Evolutionary conservation across 2,797 vertebrate species (phyloP).

Genomic region (Halcyon leucocephala): DNA sequence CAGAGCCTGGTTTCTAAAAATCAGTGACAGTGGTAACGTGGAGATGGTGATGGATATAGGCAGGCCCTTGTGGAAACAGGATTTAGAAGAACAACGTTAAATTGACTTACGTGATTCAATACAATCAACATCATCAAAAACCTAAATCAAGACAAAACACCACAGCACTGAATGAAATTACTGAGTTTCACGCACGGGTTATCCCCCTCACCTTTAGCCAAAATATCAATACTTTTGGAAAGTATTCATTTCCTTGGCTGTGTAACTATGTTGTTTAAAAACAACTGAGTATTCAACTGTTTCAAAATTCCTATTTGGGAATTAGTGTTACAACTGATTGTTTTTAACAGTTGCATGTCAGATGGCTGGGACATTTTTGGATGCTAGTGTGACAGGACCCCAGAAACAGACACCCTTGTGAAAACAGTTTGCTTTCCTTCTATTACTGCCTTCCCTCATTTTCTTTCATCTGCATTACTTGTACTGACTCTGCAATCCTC

Average conservation of each 20-base stretch:
- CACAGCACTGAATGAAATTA: fast-evolving
- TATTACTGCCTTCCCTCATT: neutral
- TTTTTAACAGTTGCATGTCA: neutral
- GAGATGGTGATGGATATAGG: neutral
- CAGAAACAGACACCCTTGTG: neutral
- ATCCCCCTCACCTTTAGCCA: neutral
- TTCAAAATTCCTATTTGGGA: neutral
- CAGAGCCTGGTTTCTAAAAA: neutral
- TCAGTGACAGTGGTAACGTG: neutral
- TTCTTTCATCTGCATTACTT: neutral
- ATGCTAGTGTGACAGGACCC: neutral
- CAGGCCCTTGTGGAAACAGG: neutral
- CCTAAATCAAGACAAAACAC: neutral
- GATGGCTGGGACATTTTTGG: neutral
- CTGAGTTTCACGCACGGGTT: neutral
- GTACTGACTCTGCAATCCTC: neutral
- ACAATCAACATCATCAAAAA: neutral
- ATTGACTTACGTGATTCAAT: neutral
- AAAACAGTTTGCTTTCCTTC: neutral
- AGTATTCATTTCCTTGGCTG: neutral
- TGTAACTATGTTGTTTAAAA: neutral
- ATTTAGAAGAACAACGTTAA: neutral
- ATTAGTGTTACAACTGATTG: neutral
- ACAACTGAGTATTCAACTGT: neutral
- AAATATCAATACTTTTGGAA: neutral